These are phyloP conservation scores for Esperia sulphurella DNA, from an alignment of 2,888 invertebrate species.

Conservation along the genomic window DNA sequence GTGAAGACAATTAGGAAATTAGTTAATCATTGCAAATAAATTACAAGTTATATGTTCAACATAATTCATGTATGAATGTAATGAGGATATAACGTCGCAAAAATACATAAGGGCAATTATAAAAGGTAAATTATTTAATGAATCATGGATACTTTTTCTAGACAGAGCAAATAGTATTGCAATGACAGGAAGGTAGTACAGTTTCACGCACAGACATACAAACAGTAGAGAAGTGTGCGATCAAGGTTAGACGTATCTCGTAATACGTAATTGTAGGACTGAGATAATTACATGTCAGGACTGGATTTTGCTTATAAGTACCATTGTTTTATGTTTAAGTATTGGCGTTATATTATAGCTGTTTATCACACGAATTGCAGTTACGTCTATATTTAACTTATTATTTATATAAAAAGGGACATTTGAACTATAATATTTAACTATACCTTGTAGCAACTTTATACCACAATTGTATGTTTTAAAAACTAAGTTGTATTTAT, in stretches of 20 bases:
- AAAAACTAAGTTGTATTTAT: too few relatives aligned
- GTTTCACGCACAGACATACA: constrained; percentile 18
- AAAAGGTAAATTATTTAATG: constrained; percentile 26
- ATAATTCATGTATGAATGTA: not conserved
- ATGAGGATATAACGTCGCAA: constrained; percentile 10
- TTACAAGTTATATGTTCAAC: not conserved
- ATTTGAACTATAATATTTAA: too few relatives aligned
- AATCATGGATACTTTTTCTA: constrained; percentile 27
- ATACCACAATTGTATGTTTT: too few relatives aligned
- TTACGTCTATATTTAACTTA: too few relatives aligned
- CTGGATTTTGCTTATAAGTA: constrained; percentile 33
- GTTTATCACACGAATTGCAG: not conserved
- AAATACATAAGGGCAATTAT: constrained; percentile 14
- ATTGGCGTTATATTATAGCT: not conserved
- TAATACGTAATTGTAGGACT: constrained; percentile 42
- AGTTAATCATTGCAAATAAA: not conserved
- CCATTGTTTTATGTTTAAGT: constrained; percentile 17
- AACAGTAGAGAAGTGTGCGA: constrained; percentile 44
- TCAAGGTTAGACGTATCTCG: constrained; percentile 58
- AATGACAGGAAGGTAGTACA: constrained; percentile 33
- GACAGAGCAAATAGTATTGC: constrained; percentile 35
- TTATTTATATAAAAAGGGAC: too few relatives aligned
- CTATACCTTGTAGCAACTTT: too few relatives aligned
- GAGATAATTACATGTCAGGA: constrained; percentile 53
- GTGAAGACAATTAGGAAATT: not conserved